phyloP scores from a whole-genome alignment of 1,140 invertebrate species.

The Drosophila bocqueti region DNA sequence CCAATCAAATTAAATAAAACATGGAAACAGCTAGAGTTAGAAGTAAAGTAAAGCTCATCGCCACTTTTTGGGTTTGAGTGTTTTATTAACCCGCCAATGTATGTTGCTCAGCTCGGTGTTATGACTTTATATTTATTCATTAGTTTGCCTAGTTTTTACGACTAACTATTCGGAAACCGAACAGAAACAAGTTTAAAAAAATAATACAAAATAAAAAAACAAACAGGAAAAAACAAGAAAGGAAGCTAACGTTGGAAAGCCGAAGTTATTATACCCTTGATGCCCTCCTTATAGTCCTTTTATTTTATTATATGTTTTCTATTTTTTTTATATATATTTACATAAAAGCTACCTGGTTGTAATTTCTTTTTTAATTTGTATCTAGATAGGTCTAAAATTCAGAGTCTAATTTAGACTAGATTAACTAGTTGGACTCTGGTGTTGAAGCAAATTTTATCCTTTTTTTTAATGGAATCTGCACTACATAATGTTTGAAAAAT shows the following conservation, averaged over 20 bases:
- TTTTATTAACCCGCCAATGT: slow-evolving; percentile 39
- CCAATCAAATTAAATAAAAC: neutral
- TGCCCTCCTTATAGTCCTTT: no score
- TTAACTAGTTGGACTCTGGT: no score
- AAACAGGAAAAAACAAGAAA: neutral
- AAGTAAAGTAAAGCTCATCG: slow-evolving; percentile 16
- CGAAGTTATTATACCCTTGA: neutral
- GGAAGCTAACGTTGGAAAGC: neutral
- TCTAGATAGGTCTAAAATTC: no score
- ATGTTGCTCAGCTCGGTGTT: slow-evolving; percentile 54
- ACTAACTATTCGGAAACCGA: slow-evolving; percentile 54
- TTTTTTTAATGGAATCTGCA: no score
- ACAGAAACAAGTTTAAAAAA: slow-evolving; percentile 13
- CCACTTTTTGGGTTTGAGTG: slow-evolving; percentile 16
- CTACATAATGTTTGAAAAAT: no score
- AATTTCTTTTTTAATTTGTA: no score
- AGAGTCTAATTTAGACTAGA: no score
- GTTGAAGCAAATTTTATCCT: no score
- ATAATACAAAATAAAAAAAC: neutral
- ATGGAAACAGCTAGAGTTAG: neutral
- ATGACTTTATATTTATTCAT: slow-evolving; percentile 79
- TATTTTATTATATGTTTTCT: no score
- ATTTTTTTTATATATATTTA: no score
- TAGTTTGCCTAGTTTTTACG: slow-evolving; percentile 61
- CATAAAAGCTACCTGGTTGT: no score